Percentiles rank a stretch among this genome's conserved stretches.
phyloP scores from a whole-genome alignment of 2,888 invertebrate genomes.

The Branchipolynoe longqiensis region DNA sequence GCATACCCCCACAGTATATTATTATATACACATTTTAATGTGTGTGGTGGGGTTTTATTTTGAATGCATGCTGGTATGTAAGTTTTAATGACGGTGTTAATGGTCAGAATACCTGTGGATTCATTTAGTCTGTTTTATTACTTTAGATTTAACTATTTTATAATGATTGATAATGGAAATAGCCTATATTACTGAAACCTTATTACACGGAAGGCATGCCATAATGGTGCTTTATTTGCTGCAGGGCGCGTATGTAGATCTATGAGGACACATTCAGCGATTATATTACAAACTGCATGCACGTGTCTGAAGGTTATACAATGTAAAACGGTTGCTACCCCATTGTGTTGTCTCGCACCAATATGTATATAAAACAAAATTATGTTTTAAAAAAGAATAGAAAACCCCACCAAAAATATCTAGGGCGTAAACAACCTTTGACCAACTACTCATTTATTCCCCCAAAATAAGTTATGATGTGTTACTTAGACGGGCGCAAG shows the following conservation, averaged over 20 bases:
- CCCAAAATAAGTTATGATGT: background rate
- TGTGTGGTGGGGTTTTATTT: no score
- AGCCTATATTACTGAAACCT: background rate
- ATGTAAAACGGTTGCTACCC: background rate
- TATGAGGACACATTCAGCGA: background rate
- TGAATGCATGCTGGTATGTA: no score
- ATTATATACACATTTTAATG: no score
- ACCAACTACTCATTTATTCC: background rate
- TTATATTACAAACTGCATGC: background rate
- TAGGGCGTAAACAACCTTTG: background rate
- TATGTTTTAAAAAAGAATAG: background rate
- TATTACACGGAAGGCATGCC: slow-evolving; percentile 4
- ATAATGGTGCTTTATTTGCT: slow-evolving; percentile 49
- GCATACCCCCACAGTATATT: no score
- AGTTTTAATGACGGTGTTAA: no score
- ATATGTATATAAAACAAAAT: background rate
- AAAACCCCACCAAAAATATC: background rate
- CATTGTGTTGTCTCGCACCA: slow-evolving; percentile 17
- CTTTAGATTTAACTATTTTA: no score
- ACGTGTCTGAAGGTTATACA: background rate
- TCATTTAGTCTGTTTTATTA: no score
- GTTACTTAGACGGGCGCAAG: no score
- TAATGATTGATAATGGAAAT: background rate
- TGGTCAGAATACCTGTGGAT: no score
- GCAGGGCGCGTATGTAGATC: background rate